Base-by-base conservation (phyloP, 2,888 invertebrate genomes). In the Hydroisotoma schaefferi region DNA sequence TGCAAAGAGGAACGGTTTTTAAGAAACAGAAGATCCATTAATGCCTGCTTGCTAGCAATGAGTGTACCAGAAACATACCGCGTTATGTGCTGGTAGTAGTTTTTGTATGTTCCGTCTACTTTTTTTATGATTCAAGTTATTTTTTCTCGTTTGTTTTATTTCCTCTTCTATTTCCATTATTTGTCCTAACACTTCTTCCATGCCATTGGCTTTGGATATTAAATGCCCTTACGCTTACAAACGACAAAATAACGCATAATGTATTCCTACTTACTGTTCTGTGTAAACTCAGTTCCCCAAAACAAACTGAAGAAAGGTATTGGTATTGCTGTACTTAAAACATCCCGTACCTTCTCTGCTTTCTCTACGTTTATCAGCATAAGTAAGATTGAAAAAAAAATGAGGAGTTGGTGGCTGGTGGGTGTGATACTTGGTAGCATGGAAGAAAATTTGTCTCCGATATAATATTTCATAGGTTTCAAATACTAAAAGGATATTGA, bases 401-500 rank as follows among this genome's bases (percentile, higher is more conserved):
- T 15, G 15, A 15, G 40, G 20, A 40, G 40, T 15, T 5, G 3
- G 20, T 40, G 40, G 40, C 5, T 18, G 8, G 6, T 33, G 40
- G 40, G 20, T 40, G n/a, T 8, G 5, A 40, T 40, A 4, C 15
- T 18, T 4, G 20, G 20, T 4, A 40, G 3, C 40, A 40, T 15
- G n/a, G n/a, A 5, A 40, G 40, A 15, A 40, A 15, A 40, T 18
- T 40, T 40, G 40, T 40, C 40, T 40, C 20, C 15, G 40, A 15
- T 40, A n/a, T n/a, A n/a, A n/a, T 15, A 37, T 52, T 52, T 27
- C 33, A 52, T 18, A 52, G 52, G 48, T 52, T 52, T 52, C 52
- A 52, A n/a, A 52, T 52, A 52, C 33, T 52, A 33, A 33, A 52
- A 33, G 52, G 52, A 52, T 52, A 52, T 52, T 52, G 52, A 52